Evolutionary conservation across 2,797 vertebrate species (phyloP).

Genomic region (Chromobotia macracanthus): DNA sequence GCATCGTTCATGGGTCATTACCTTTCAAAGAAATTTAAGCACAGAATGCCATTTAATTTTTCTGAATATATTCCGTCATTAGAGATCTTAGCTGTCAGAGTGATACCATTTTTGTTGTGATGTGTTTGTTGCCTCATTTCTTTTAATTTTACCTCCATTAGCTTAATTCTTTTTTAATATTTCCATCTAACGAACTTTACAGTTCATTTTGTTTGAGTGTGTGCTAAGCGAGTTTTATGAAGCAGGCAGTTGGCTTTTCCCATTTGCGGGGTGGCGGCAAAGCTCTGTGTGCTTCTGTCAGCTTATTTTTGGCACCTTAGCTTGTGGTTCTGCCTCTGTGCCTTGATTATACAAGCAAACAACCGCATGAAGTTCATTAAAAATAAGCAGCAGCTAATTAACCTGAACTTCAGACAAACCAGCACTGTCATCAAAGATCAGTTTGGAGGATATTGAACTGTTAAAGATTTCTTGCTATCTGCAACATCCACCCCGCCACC

Average conservation of each 20-base stretch:
- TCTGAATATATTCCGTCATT: slow-evolving; percentile 99
- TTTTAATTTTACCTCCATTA: slow-evolving; percentile 99
- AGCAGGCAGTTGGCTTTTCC: slow-evolving; percentile 98
- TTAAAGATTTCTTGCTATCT: slow-evolving; percentile 78
- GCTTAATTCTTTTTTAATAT: slow-evolving; percentile 99
- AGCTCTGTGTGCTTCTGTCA: slow-evolving; percentile 94
- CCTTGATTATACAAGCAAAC: slow-evolving; percentile 99
- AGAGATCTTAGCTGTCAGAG: slow-evolving; percentile 99
- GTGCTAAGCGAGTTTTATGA: slow-evolving; percentile 99
- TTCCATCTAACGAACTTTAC: slow-evolving; percentile 99
- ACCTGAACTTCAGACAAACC: slow-evolving; percentile 97
- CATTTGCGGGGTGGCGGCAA: slow-evolving; percentile 86
- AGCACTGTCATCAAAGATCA: slow-evolving; percentile 91
- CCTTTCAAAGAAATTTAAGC: slow-evolving; percentile 99
- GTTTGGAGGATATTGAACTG: slow-evolving; percentile 90
- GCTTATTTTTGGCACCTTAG: slow-evolving; percentile 99
- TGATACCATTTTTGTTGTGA: slow-evolving; percentile 98
- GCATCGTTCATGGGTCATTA: slow-evolving; percentile 99
- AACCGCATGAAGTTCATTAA: slow-evolving; percentile 99
- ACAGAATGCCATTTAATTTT: slow-evolving; percentile 98
- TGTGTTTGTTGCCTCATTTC: slow-evolving; percentile 99
- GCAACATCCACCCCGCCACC: too few species aligned
- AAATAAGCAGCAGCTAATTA: slow-evolving; percentile 99
- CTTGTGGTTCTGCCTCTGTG: slow-evolving; percentile 99
- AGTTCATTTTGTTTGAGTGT: slow-evolving; percentile 99